Base-by-base conservation (phyloP, 53 echinoderm and acorn worm species). In the Stichopus horrens region DNA sequence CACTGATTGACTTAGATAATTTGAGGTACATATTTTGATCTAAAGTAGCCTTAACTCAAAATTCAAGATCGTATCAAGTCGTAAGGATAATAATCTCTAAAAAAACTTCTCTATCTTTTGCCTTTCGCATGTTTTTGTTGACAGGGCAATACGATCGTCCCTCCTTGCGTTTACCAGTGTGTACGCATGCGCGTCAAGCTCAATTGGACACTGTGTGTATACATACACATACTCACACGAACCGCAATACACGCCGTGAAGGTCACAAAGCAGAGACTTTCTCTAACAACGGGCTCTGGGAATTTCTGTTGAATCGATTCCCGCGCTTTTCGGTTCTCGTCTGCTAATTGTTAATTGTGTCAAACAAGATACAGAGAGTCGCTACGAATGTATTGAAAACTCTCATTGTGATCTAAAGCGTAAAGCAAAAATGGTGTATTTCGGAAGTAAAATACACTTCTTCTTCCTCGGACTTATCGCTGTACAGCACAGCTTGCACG, bases 291-390 rank as follows among this genome's bases (percentile, higher is more conserved):
- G 81, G 81, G 81, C 81, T 81, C 58, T 81, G 81, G 81, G 57
- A 81, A 81, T 81, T 81, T 81, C 57, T 81, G 81, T 81, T 81
- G 81, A 81, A 81, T 81, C 81, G 58, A 81, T 81, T 81, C 81
- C 81, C 81, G 81, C 81, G 81, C 81, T 81, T 81, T 81, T 81
- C 58, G 81, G 81, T 81, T 81, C 56, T 58, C 56, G 81, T 81
- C 19, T 81, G 81, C 81, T 20, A 57, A 81, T 58, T 81, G 81
- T 81, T 57, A 81, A 81, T 81, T 81, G 58, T 81, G 58, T 58
- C 58, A 81, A 81, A 14, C 16, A 55, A 57, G 81, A 21, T n/a
- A 81, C 81, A 81, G 81, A 81, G 56, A 56, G 81, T 81, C 57
- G 58, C 21, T 55, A 56, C 81, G 81, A 81, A 81, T 81, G 81